Conservation (phyloP, 2,113 vertebrate species). For the Zonotrichia leucophrys region DNA sequence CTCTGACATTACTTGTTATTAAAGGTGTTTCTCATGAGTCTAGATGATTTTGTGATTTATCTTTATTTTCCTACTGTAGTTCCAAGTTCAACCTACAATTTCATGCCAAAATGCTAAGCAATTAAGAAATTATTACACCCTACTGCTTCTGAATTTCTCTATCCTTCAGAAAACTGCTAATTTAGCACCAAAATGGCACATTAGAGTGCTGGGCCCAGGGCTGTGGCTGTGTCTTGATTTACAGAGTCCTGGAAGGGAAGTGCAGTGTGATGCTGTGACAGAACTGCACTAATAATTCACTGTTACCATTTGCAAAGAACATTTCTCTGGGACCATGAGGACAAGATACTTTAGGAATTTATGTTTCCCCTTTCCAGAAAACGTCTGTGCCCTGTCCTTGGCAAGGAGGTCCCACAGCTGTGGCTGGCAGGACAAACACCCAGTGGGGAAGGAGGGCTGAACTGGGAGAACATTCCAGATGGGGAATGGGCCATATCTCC, state of each 20-base stretch:
- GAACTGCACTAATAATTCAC: neutral
- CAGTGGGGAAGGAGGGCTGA: neutral
- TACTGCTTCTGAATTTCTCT: neutral
- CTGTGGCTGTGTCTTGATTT: neutral
- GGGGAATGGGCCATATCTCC: neutral
- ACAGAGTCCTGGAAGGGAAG: neutral
- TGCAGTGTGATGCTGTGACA: neutral
- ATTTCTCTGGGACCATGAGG: rapidly evolving
- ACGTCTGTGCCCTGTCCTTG: neutral
- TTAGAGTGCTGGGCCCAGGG: neutral
- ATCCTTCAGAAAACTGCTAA: neutral
- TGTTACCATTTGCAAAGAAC: neutral
- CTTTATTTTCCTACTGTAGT: neutral
- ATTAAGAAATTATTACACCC: slow-evolving; percentile 16
- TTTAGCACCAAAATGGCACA: neutral
- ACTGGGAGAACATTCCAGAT: neutral
- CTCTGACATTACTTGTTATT: neutral
- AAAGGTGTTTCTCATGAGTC: neutral
- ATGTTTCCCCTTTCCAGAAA: neutral
- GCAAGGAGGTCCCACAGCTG: neutral
- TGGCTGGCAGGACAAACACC: neutral
- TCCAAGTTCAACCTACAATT: neutral
- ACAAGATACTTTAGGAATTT: neutral
- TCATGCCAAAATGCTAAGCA: slow-evolving; percentile 18
- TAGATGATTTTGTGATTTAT: neutral